These are phyloP conservation scores for Dendrolimus kikuchii DNA, from an alignment of 1,140 invertebrate species.

Conservation along the genomic window DNA sequence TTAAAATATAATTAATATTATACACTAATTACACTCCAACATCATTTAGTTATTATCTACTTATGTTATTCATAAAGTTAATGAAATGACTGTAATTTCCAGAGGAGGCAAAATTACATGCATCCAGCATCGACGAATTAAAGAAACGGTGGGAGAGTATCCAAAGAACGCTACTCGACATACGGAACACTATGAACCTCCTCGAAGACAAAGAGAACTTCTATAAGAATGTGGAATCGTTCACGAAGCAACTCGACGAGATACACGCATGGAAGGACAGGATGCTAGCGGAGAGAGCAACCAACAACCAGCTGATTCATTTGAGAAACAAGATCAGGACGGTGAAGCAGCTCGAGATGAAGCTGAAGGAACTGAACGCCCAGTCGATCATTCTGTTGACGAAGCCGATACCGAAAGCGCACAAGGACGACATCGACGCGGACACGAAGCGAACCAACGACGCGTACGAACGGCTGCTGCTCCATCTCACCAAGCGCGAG, in stretches of 20 bases:
- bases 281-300: constrained; percentile 34
- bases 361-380: constrained; percentile 46
- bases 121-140: constrained; percentile 41
- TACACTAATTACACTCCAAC: too few species aligned
- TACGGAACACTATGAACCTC: constrained; percentile 48
- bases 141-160: constrained; percentile 46
- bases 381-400: constrained; percentile 48
- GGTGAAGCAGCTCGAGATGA: constrained; percentile 52
- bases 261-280: constrained; percentile 29
- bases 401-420: constrained; percentile 35
- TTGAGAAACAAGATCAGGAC: constrained; percentile 43
- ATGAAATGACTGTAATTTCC: constrained; percentile 5
- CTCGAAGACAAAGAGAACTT: constrained; percentile 52
- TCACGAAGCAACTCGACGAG: constrained; percentile 44
- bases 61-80: not conserved
- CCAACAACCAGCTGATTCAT: constrained; percentile 55
- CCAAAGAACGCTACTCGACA: constrained; percentile 34
- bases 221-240: constrained; percentile 31
- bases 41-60: too few species aligned
- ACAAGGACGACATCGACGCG: constrained; percentile 45
- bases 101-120: constrained; percentile 51
- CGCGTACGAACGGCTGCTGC: constrained; percentile 34
- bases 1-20: too few species aligned
- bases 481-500: constrained; percentile 28
- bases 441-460: constrained; percentile 42